Conservation (phyloP, 2,888 invertebrate genomes). For the Cepaea hortensis region DNA sequence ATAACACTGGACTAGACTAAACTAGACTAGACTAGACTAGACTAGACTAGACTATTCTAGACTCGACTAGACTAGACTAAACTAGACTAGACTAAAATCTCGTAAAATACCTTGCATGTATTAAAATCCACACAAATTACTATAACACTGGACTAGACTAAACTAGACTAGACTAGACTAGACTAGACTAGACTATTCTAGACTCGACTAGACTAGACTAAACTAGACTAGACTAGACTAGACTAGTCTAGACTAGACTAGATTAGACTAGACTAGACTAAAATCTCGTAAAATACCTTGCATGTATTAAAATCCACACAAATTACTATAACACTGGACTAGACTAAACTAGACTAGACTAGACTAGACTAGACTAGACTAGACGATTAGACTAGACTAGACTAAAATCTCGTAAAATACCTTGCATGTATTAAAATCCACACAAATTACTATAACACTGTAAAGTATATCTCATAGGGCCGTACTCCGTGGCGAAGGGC, state of each 20-base stretch:
- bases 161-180: constrained; percentile 9
- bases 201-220: constrained; percentile 10
- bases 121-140: not conserved
- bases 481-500: too few species aligned
- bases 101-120: not conserved
- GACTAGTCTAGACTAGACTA: not conserved
- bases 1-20: not conserved
- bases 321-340: not conserved
- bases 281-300: not conserved
- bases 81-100: constrained; percentile 21
- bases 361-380: not conserved
- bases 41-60: constrained; percentile 19
- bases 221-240: not conserved
- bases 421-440: not conserved
- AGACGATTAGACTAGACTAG: not conserved
- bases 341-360: not conserved
- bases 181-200: constrained; percentile 5
- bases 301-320: not conserved
- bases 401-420: not conserved
- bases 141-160: not conserved
- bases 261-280: not conserved
- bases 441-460: too few species aligned
- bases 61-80: constrained; percentile 18
- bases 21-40: constrained; percentile 24
- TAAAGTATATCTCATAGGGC: too few species aligned